Conservation (phyloP, 1,140 invertebrate species). For the Amphibalanus amphitrite region DNA sequence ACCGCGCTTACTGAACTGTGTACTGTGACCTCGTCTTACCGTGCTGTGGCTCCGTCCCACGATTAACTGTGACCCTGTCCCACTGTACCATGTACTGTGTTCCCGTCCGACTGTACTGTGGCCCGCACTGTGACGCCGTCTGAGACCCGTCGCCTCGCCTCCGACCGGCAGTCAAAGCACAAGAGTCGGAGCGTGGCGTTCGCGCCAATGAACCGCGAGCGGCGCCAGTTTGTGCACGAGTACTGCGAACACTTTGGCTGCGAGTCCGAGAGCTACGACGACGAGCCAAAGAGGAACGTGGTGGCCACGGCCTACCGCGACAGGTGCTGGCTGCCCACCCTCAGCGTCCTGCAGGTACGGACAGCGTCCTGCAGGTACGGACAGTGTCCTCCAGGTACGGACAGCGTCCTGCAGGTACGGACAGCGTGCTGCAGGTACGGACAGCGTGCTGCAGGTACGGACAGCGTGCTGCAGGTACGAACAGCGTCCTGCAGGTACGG, state of each 20-base stretch:
- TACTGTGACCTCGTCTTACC: too few species aligned
- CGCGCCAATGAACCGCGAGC: constrained; percentile 78
- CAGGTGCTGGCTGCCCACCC: constrained; percentile 67
- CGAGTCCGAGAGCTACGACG: constrained; percentile 76
- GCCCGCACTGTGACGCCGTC: too few species aligned
- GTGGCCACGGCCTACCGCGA: constrained; percentile 74
- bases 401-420: constrained; percentile 37
- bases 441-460: too few species aligned
- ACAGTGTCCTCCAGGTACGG: constrained; percentile 37
- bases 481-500: too few species aligned
- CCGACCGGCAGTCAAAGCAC: constrained; percentile 47
- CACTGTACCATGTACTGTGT: too few species aligned
- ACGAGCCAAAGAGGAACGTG: constrained; percentile 84
- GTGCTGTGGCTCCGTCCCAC: too few species aligned
- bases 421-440: too few species aligned
- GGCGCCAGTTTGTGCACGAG: constrained; percentile 78
- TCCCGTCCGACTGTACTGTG: too few species aligned
- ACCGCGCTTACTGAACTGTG: too few species aligned
- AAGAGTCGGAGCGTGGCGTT: constrained; percentile 75
- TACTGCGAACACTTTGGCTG: constrained; percentile 87
- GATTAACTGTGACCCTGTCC: too few species aligned
- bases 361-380: constrained; percentile 37
- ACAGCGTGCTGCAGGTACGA: too few species aligned
- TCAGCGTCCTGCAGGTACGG: constrained; percentile 54
- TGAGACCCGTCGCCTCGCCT: too few species aligned